Conservation (phyloP, 2,113 vertebrate genomes). For the Cochlearius cochlearius region DNA sequence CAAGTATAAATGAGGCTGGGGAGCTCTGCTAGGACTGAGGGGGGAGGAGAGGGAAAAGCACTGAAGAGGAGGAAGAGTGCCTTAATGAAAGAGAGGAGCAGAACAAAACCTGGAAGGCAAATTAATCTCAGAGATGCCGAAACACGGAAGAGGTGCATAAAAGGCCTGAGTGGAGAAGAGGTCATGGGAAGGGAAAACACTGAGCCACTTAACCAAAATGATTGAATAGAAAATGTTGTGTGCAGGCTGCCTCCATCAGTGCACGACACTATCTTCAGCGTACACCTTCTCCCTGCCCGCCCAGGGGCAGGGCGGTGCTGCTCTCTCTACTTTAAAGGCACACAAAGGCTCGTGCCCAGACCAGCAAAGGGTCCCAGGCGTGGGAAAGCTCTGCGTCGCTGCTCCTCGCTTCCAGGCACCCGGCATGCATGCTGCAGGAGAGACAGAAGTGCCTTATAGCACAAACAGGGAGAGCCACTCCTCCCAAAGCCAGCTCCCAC, state of each 20-base stretch:
- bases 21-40: accelerated
- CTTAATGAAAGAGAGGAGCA: neutral
- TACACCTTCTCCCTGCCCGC: neutral
- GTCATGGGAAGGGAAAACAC: constrained; percentile 39
- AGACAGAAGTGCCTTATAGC: neutral
- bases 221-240: constrained; percentile 20
- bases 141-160: neutral
- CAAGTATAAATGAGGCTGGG: neutral
- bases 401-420: neutral
- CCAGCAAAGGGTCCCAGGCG: constrained; percentile 28
- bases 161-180: constrained; percentile 10
- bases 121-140: neutral
- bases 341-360: neutral
- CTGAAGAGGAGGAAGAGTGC: neutral
- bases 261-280: neutral
- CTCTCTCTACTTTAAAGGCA: neutral
- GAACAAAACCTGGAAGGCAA: constrained; percentile 27
- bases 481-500: neutral
- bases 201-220: neutral
- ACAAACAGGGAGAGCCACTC: neutral
- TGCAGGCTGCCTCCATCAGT: neutral
- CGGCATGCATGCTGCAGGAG: neutral
- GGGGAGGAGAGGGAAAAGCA: neutral
- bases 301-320: constrained; percentile 42
- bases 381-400: neutral